Evolutionary conservation across 2,888 invertebrate species (phyloP).

Genomic region (Drosophila leonis): DNA sequence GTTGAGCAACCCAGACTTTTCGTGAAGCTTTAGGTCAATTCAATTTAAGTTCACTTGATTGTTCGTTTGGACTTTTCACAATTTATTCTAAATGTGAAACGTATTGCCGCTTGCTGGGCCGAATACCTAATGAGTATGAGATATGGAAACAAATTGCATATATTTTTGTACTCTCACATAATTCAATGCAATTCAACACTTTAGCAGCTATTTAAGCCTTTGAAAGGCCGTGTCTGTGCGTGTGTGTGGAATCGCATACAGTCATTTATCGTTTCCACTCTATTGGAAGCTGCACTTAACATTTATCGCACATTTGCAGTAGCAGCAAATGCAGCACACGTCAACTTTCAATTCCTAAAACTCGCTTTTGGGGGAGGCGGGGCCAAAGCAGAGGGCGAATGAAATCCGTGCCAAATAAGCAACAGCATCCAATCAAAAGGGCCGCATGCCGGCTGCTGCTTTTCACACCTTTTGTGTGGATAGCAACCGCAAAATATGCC

Average conservation of each 20-base stretch:
- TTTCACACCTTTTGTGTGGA: slow-evolving; percentile 61
- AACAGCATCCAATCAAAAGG: slow-evolving; percentile 61
- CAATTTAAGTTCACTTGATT: too few relatives aligned
- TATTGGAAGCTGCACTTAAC: slow-evolving; percentile 20
- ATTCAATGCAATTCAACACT: background rate
- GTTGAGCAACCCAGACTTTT: too few relatives aligned
- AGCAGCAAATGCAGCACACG: slow-evolving; percentile 33
- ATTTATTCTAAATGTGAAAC: too few relatives aligned
- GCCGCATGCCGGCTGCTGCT: slow-evolving; percentile 44
- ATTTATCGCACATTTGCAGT: slow-evolving; percentile 66
- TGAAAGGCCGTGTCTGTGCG: slow-evolving; percentile 3
- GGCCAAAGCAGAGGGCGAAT: slow-evolving; percentile 33
- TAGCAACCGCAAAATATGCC: slow-evolving; percentile 58
- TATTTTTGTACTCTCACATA: background rate
- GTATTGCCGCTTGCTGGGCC: background rate
- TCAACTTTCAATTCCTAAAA: slow-evolving; percentile 61
- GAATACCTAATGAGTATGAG: background rate
- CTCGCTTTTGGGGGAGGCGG: slow-evolving; percentile 13
- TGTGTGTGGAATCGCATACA: background rate
- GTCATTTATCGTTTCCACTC: slow-evolving; percentile 22
- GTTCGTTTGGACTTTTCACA: too few relatives aligned
- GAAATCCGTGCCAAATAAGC: slow-evolving; percentile 67
- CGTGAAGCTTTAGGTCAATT: too few relatives aligned
- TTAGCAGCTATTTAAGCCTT: slow-evolving; percentile 7
- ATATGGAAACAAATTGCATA: background rate